Percentiles rank a stretch among this genome's conserved stretches.
Evolutionary conservation across 2,797 vertebrate species (phyloP).

Genomic region (Eulemur rubriventer): DNA sequence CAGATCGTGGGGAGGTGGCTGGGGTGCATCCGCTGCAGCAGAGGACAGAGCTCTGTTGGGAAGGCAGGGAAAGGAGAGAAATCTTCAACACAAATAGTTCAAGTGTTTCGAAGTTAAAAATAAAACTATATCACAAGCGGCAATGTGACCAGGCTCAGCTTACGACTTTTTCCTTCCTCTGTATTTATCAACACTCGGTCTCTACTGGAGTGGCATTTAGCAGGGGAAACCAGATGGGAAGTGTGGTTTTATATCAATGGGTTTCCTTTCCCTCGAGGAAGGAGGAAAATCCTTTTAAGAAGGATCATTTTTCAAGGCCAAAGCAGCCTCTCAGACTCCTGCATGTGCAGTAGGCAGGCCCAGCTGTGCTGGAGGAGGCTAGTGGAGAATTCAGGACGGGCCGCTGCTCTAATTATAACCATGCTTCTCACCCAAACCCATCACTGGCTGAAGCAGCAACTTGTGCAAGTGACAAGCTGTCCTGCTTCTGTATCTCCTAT

Average conservation of each 20-base stretch:
- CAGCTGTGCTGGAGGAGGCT: not conserved
- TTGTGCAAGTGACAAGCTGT: constrained; percentile 33
- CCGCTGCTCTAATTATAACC: constrained; percentile 59
- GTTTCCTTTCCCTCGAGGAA: constrained; percentile 16
- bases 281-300: constrained; percentile 38
- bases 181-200: constrained; percentile 77
- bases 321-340: not conserved
- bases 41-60: constrained; percentile 49
- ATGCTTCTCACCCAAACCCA: constrained; percentile 23
- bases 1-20: constrained; percentile 35
- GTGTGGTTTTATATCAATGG: not conserved
- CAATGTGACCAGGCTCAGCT: constrained; percentile 86
- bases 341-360: not conserved
- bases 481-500: constrained; percentile 46
- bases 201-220: constrained; percentile 59
- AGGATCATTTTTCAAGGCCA: constrained; percentile 41
- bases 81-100: constrained; percentile 82
- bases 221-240: constrained; percentile 11
- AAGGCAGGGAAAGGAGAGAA: constrained; percentile 69
- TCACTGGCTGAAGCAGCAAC: constrained; percentile 58
- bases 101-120: constrained; percentile 87
- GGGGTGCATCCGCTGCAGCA: not conserved
- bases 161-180: constrained; percentile 77
- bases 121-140: constrained; percentile 83
- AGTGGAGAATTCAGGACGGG: not conserved